A percentile compares a stretch with the other conserved stretches of the same genome.
These are phyloP conservation scores for Sinelater perroti DNA, from an alignment of 2,888 invertebrate species.

Conservation along the genomic window DNA sequence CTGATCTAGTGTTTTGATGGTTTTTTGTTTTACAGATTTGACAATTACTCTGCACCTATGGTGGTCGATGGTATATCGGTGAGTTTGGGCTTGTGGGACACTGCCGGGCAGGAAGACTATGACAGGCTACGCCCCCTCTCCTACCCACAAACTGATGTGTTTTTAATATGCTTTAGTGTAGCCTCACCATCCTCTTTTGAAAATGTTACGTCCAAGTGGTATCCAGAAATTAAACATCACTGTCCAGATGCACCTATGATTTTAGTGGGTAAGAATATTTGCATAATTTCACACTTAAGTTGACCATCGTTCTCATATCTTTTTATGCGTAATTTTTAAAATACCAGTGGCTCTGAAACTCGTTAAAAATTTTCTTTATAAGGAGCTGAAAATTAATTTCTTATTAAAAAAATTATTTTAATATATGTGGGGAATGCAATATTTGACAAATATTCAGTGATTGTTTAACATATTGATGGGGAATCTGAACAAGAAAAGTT, in stretches of 20 bases:
- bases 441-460: too few species aligned
- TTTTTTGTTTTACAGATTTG: constrained; percentile 76
- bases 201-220: constrained; percentile 99
- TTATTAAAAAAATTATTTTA: too few species aligned
- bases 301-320: too few species aligned
- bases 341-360: too few species aligned
- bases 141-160: constrained; percentile 99
- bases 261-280: constrained; percentile 86
- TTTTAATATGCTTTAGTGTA: constrained; percentile 99
- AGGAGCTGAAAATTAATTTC: too few species aligned
- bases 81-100: constrained; percentile 97
- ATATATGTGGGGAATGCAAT: too few species aligned
- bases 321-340: too few species aligned
- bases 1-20: constrained; percentile 32
- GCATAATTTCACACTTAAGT: too few species aligned
- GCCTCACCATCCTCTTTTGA: constrained; percentile 99
- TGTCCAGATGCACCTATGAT: constrained; percentile 99
- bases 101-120: constrained; percentile 97
- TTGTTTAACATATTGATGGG: too few species aligned
- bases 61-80: constrained; percentile 98
- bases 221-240: constrained; percentile 99
- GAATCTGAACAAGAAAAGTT: too few species aligned
- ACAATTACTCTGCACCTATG: constrained; percentile 99
- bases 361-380: too few species aligned
- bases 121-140: constrained; percentile 95